Evolutionary conservation across 2,797 vertebrate genomes (phyloP).

Genomic region (Falco berigora): DNA sequence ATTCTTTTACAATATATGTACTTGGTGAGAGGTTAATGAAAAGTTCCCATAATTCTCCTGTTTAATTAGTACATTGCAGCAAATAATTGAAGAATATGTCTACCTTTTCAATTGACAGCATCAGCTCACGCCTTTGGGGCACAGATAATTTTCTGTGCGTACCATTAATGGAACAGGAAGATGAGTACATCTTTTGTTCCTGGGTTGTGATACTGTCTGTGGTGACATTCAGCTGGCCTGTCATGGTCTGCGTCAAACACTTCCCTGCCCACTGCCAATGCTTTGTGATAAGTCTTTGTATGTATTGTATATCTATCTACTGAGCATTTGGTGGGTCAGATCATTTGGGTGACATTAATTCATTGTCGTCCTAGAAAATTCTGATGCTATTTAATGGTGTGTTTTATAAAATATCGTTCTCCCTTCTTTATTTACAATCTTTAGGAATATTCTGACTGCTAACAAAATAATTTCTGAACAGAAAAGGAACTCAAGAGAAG

Average conservation of each 20-base stretch:
- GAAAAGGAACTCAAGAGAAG: background rate
- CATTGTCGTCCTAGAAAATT: background rate
- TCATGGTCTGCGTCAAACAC: background rate
- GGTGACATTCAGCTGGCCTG: background rate
- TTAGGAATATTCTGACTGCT: background rate
- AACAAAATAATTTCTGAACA: background rate
- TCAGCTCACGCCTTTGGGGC: background rate
- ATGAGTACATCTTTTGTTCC: background rate
- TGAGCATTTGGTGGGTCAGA: background rate
- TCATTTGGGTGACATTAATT: background rate
- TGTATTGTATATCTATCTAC: background rate
- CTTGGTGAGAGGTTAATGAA: background rate
- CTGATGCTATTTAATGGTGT: background rate
- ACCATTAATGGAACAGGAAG: background rate
- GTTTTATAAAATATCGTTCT: accelerated
- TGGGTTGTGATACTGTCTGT: background rate
- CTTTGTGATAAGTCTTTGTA: background rate
- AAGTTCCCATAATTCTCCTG: background rate
- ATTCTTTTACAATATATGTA: background rate
- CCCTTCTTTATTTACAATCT: background rate
- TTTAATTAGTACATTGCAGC: background rate
- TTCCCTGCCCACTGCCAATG: background rate
- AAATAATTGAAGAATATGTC: background rate
- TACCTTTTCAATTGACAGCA: background rate
- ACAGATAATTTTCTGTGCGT: background rate